Evolutionary conservation across 2,113 vertebrate genomes (phyloP), one percentile per base, ranked within the genome.

Genomic region (Prunella himalayana): DNA sequence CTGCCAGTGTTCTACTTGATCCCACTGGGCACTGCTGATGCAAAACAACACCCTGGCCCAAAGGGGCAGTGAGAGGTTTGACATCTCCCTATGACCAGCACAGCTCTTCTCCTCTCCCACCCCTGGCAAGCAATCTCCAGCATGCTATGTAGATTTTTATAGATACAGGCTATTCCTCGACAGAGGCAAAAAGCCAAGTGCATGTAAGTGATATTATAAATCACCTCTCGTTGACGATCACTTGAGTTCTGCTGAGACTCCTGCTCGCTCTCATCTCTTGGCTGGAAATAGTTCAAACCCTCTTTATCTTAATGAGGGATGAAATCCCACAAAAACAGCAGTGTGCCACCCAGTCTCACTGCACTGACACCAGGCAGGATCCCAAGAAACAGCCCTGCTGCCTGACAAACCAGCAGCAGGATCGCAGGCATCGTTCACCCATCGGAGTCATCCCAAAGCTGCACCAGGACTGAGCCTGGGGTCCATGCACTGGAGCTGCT

Each of bases 281-380:
- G 76, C 88, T 97, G 94, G 96, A 97, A 97, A 68, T 41, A 64
- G 91, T 94, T 94, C 96, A 97, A 94, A 87, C 76, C 41, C 82
- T 89, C 90, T 97, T 96, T 95, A 91, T 96, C 95, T 96, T 96
- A 96, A 95, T 95, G 95, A 97, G 91, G 94, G 79, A 97, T 88
- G 82, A 87, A 95, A 97, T 95, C 86, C 66, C 86, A 95, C 59
- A 64, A 95, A 96, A 91, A 64, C 56, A 5, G 78, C 88, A 69
- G 78, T 1, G 2, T 89, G 91, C 78, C 86, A 96, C 88, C 78
- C 82, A 53, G 61, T 51, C 64, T 82, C 4, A 1, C 81, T 57
- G 75, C 9, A 4, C n/a, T 0, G 19, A 83, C 11, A 5, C 47
- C 72, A 80, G 69, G 76, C 72, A 70, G 70, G 57, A 71, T 84